These are phyloP conservation scores for Emydocephalus ijimae DNA, from an alignment of 2,113 vertebrate genomes.

Conservation along the genomic window DNA sequence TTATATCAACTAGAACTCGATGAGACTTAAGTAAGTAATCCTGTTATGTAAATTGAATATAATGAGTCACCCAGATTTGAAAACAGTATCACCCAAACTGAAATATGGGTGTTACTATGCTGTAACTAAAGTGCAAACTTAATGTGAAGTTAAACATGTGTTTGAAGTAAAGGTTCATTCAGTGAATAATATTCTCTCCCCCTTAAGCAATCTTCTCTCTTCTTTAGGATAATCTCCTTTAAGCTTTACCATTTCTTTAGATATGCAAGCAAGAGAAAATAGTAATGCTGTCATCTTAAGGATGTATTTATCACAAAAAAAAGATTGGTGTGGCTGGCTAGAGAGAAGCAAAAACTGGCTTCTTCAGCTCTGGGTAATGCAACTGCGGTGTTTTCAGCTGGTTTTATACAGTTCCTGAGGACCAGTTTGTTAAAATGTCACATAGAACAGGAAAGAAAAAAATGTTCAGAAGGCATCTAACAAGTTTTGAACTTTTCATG, in stretches of 20 bases:
- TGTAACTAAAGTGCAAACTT: neutral
- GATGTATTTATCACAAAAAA: neutral
- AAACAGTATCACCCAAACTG: neutral
- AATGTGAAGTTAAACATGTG: neutral
- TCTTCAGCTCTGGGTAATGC: neutral
- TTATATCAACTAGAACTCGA: neutral
- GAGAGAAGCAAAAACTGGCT: neutral
- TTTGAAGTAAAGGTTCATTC: neutral
- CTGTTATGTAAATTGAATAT: neutral
- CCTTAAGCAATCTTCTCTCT: neutral
- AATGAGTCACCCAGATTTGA: neutral
- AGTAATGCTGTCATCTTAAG: neutral
- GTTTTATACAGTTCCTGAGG: neutral
- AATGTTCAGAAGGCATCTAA: neutral
- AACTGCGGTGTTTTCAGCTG: neutral
- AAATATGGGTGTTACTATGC: neutral
- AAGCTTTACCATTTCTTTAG: neutral
- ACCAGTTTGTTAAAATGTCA: neutral
- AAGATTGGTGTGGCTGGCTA: neutral
- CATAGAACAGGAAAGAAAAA: neutral
- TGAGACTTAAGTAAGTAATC: neutral
- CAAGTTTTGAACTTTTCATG: neutral
- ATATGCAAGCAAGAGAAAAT: neutral
- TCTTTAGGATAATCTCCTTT: neutral
- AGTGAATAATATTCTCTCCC: neutral